These are phyloP conservation scores for Montifringilla adamsi DNA, from an alignment of 2,113 vertebrate species.

Conservation along the genomic window DNA sequence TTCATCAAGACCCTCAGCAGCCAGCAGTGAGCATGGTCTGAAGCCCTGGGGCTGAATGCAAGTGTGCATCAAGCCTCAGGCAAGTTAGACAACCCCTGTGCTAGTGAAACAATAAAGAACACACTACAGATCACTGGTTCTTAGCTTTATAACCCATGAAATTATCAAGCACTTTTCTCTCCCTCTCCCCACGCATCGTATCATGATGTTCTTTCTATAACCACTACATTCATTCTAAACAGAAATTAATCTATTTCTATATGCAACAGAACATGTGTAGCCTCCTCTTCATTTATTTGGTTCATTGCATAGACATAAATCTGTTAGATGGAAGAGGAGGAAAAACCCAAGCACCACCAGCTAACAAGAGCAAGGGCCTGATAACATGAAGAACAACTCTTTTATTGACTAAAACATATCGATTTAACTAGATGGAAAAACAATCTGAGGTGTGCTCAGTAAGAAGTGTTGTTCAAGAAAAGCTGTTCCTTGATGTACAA, in stretches of 20 bases:
- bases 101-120: neutral
- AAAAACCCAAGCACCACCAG: neutral
- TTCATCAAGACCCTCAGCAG: slow-evolving; percentile 2
- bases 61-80: neutral
- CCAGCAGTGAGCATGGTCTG: neutral
- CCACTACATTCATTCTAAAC: neutral
- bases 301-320: neutral
- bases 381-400: neutral
- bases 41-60: slow-evolving; percentile 1
- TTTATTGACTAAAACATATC: neutral
- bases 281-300: neutral
- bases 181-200: neutral
- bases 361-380: neutral
- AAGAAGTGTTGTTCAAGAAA: neutral
- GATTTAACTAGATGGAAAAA: neutral
- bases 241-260: neutral
- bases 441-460: neutral
- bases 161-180: neutral
- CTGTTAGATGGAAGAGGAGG: neutral
- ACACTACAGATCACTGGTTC: neutral
- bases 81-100: neutral
- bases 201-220: neutral
- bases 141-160: neutral
- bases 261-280: neutral
- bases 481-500: neutral